Conservation (phyloP, 2,888 invertebrate genomes). For the Caenorhabditis zanzibari region DNA sequence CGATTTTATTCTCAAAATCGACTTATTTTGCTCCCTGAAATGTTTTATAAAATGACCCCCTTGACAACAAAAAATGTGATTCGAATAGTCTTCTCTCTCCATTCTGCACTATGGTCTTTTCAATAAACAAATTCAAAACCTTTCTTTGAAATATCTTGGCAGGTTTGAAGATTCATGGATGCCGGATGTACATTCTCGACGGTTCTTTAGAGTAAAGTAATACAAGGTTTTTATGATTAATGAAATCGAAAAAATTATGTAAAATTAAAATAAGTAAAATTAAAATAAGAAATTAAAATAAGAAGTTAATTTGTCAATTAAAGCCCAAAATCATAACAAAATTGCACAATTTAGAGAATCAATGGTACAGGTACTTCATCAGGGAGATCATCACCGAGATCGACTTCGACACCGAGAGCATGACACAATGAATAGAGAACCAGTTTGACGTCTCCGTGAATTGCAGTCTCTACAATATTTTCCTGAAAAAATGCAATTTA, state of each 20-base stretch:
- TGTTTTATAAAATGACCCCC: conserved; percentile 28
- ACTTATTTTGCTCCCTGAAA: conserved; percentile 21
- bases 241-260: too few species aligned
- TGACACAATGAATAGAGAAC: conserved; percentile 41
- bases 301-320: too few species aligned
- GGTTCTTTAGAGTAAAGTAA: too few species aligned
- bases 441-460: conserved; percentile 79
- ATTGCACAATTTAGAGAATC: conserved; percentile 6
- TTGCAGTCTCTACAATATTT: conserved; percentile 75
- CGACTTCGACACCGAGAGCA: conserved; percentile 31
- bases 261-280: too few species aligned
- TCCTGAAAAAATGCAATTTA: conserved; percentile 71
- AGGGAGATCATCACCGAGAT: conserved; percentile 32
- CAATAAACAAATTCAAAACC: conserved; percentile 20
- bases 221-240: too few species aligned
- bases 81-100: conserved; percentile 46
- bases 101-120: neutral
- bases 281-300: too few species aligned
- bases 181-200: neutral
- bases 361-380: conserved; percentile 44
- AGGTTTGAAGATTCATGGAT: too few species aligned
- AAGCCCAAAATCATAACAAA: too few species aligned
- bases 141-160: too few species aligned
- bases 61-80: conserved; percentile 49
- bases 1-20: conserved; percentile 36